Evolutionary conservation across 2,888 invertebrate species (phyloP).

Genomic region (Amiota communis): DNA sequence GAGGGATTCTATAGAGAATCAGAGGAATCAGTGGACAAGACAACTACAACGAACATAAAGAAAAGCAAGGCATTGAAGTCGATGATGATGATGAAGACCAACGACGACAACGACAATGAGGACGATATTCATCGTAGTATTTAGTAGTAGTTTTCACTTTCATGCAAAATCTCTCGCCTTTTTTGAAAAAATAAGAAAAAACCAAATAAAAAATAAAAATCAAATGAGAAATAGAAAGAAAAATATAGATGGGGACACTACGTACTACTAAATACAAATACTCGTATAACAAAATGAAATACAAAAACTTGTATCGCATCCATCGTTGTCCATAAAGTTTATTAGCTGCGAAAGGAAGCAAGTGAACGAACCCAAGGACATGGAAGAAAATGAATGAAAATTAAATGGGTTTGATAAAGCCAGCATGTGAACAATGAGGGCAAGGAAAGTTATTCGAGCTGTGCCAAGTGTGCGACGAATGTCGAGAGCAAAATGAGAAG

Average conservation of each 20-base stretch:
- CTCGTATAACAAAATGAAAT: not conserved
- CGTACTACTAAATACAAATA: not conserved
- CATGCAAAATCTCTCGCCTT: constrained; percentile 42
- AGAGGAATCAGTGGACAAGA: too few species aligned
- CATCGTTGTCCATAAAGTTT: constrained; percentile 35
- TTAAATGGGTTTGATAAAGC: not conserved
- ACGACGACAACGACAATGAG: not conserved
- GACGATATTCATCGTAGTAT: constrained; percentile 26
- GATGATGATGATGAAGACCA: constrained; percentile 2
- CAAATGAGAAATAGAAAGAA: not conserved
- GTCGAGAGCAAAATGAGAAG: not conserved
- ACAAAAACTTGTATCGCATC: too few species aligned
- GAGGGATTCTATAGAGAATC: too few species aligned
- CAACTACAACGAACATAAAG: constrained; percentile 1
- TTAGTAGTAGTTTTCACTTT: constrained; percentile 56
- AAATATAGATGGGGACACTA: not conserved
- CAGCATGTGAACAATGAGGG: not conserved
- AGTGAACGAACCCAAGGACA: not conserved
- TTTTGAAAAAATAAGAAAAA: constrained; percentile 39
- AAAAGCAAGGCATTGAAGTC: not conserved
- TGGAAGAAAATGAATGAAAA: constrained; percentile 2
- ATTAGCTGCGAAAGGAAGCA: constrained; percentile 32
- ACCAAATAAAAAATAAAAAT: constrained; percentile 23
- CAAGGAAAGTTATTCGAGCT: not conserved
- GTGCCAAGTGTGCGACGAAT: not conserved